These are phyloP conservation scores for Cyphomyrmex costatus DNA, from an alignment of 1,140 invertebrate genomes.

Conservation along the genomic window DNA sequence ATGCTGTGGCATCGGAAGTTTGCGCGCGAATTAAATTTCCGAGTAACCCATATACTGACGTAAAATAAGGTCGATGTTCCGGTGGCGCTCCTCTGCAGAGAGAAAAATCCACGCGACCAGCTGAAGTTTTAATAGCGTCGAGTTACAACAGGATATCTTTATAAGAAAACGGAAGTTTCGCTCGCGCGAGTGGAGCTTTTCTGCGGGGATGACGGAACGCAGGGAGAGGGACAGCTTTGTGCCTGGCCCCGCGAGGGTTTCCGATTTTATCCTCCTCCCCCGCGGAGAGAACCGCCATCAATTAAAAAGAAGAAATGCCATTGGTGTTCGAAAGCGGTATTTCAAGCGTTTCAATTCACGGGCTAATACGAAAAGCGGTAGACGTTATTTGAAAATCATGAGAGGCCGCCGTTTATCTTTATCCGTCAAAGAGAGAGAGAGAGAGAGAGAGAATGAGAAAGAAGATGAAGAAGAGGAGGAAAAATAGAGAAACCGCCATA, in stretches of 20 bases:
- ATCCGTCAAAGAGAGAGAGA: not conserved
- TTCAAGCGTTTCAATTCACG: not conserved
- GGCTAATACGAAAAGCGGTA: not conserved
- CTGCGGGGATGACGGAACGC: not conserved
- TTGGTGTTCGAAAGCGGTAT: constrained; percentile 8
- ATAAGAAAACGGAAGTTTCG: constrained; percentile 32
- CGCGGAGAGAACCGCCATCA: not conserved
- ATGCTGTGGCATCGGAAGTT: not conserved
- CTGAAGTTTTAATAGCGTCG: constrained; percentile 30
- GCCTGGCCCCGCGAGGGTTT: not conserved
- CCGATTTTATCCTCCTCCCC: not conserved
- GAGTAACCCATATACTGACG: constrained; percentile 44
- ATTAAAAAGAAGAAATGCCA: constrained; percentile 33
- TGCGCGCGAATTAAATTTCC: constrained; percentile 52
- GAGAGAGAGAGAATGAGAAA: not conserved
- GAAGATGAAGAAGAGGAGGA: too few species aligned
- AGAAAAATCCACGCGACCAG: constrained; percentile 19
- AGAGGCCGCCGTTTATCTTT: not conserved
- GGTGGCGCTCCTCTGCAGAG: not conserved
- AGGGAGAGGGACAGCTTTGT: not conserved
- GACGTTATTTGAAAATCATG: constrained; percentile 15
- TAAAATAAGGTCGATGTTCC: constrained; percentile 42
- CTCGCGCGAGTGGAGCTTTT: not conserved
- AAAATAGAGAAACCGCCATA: not conserved
- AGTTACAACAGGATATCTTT: constrained; percentile 12